These are phyloP conservation scores for Chironomus riparius DNA, from an alignment of 2,888 invertebrate genomes.

Conservation along the genomic window DNA sequence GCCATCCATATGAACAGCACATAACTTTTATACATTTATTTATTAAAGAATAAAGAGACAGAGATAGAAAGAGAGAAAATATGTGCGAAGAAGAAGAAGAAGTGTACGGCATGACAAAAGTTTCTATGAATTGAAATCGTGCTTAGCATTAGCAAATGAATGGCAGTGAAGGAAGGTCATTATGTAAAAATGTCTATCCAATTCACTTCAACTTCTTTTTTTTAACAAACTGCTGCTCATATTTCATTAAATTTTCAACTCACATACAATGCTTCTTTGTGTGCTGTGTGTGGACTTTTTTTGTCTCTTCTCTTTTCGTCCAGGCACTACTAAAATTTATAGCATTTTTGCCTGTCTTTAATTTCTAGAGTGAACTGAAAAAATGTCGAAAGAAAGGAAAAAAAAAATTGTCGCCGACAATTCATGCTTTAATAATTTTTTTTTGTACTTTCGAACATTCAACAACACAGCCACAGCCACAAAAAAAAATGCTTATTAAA, in stretches of 20 bases:
- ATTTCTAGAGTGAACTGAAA: not conserved
- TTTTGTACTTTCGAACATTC: not conserved
- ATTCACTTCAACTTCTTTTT: slow-evolving; percentile 5
- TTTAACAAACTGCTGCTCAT: slow-evolving; percentile 10
- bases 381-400: too few species aligned
- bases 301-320: not conserved
- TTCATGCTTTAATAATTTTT: slow-evolving; percentile 8
- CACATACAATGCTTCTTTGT: slow-evolving; percentile 9
- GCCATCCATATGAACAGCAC: not conserved
- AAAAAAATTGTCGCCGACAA: not conserved
- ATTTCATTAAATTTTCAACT: slow-evolving; percentile 25
- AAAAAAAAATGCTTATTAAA: not conserved
- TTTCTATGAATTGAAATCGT: slow-evolving; percentile 27
- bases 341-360: slow-evolving; percentile 16
- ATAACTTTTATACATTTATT: not conserved
- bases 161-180: slow-evolving; percentile 25
- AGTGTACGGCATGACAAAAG: slow-evolving; percentile 12
- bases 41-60: not conserved
- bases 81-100: not conserved
- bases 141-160: slow-evolving; percentile 23
- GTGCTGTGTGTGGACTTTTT: not conserved
- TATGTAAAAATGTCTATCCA: slow-evolving; percentile 23
- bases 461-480: not conserved
- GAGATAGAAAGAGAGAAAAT: not conserved
- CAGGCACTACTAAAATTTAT: slow-evolving; percentile 17